Base-by-base conservation (phyloP, 2,797 vertebrate genomes). In the Pygocentrus nattereri region DNA sequence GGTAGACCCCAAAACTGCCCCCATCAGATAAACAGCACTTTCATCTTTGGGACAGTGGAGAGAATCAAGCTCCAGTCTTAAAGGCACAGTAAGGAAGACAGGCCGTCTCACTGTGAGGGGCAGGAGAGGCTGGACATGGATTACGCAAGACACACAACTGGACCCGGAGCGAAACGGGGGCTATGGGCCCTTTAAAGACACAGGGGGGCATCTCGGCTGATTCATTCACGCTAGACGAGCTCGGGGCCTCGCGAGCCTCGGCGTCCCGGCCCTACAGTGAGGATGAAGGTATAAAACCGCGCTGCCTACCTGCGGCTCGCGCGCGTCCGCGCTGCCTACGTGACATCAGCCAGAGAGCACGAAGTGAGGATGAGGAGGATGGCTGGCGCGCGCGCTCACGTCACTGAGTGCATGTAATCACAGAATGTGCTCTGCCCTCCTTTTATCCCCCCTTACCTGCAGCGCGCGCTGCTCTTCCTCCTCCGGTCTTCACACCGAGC, bases 401-500 rank as follows among this genome's bases (percentile, higher is more conserved):
- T 68, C 85, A 87, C 59, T 74, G 89, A 81, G 88, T 86, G 83
- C 83, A 88, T 88, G 88, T 88, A 87, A 88, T 88, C 87, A 80
- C 87, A 81, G 78, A 70, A 41, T 21, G 38, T 25, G 23, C 10
- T 13, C 2, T 15, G 13, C 13, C 4, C 58, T 16, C 12, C 58
- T 10, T 21, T 19, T 19, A 50, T 5, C 61, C 61, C 25, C 5
- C 13, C 27, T 2, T 50, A 1, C 49, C 18, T 15, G 3, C 15
- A 2, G 56, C 23, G 56, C n/a, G 56, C 23, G n/a, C 56, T 54
- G 19, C 52, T 27, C 58, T 25, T 4, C 25, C 4, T 61, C 23
- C 58, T 27, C 5, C 30, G 3, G 3, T 15, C 30, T 15, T 56
- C 52, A 56, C 58, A 13, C 11, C 11, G 11, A 27, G 12, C 56